A percentile compares a stretch with the other conserved stretches of the same genome.
Conservation (phyloP, 2,888 invertebrate species). For the Parnassius apollo region DNA sequence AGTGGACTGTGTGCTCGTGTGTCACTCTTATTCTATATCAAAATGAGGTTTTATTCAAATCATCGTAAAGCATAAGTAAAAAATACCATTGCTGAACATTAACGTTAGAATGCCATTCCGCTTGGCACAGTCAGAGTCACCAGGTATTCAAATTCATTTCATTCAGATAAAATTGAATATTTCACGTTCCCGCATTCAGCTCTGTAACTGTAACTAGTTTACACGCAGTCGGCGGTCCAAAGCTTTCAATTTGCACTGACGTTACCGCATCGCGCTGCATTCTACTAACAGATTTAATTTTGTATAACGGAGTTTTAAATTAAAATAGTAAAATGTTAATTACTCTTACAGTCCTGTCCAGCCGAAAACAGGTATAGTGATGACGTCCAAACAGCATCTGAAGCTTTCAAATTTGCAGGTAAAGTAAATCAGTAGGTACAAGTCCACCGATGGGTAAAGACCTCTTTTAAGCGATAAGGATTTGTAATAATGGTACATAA, state of each 20-base stretch:
- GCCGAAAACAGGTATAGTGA: too few species aligned
- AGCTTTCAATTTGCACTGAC: constrained; percentile 10
- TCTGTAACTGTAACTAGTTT: constrained; percentile 2
- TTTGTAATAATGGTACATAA: too few species aligned
- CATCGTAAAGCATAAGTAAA: neutral
- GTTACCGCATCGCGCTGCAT: constrained; percentile 8
- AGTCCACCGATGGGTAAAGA: too few species aligned
- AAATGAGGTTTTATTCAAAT: neutral
- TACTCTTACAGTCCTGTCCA: too few species aligned
- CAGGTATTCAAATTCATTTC: neutral
- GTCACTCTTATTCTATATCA: too few species aligned
- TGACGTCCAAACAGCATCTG: too few species aligned
- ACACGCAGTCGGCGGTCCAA: constrained; percentile 13
- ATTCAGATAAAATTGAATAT: neutral
- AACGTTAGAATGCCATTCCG: too few species aligned
- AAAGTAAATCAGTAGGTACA: too few species aligned
- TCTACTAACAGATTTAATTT: constrained; percentile 10
- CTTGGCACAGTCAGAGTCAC: neutral
- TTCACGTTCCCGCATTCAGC: neutral
- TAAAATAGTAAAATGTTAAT: neutral
- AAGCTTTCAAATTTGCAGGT: too few species aligned
- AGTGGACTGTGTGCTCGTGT: too few species aligned
- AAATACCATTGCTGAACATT: neutral
- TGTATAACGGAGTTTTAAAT: neutral
- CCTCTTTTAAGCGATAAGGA: too few species aligned